Conservation (phyloP, 2,113 vertebrate species). For the Euleptes europaea region DNA sequence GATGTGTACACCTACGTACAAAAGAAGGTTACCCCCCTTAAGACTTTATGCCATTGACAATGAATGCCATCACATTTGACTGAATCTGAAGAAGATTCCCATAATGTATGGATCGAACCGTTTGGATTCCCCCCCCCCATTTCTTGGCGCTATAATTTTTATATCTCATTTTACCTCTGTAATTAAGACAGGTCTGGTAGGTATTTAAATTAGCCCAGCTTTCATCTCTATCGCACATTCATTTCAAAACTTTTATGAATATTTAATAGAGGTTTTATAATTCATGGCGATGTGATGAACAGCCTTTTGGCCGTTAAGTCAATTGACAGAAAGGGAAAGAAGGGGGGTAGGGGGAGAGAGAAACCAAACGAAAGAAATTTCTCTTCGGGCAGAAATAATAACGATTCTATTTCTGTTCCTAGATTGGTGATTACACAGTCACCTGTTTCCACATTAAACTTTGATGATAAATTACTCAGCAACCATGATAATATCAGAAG, state of each 20-base stretch:
- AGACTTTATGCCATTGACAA: not conserved
- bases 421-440: constrained; percentile 88
- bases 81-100: constrained; percentile 52
- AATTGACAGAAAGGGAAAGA: constrained; percentile 74
- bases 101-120: constrained; percentile 69
- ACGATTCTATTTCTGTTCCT: constrained; percentile 84
- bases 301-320: constrained; percentile 84
- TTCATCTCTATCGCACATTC: constrained; percentile 83
- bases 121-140: constrained; percentile 56
- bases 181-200: constrained; percentile 85
- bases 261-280: constrained; percentile 87
- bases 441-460: constrained; percentile 87
- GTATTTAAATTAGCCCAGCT: constrained; percentile 85
- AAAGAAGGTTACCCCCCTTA: not conserved
- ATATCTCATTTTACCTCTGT: constrained; percentile 84
- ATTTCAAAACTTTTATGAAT: constrained; percentile 88
- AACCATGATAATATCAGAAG: constrained; percentile 86
- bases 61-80: constrained; percentile 43
- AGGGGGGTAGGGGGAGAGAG: constrained; percentile 21
- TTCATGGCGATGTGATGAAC: constrained; percentile 83
- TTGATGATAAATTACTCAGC: constrained; percentile 88
- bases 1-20: not conserved
- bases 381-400: constrained; percentile 85
- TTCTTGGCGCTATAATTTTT: constrained; percentile 79
- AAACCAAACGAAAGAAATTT: constrained; percentile 49